These are phyloP conservation scores for Heliornis fulica DNA, from an alignment of 2,113 vertebrate species.

Conservation along the genomic window DNA sequence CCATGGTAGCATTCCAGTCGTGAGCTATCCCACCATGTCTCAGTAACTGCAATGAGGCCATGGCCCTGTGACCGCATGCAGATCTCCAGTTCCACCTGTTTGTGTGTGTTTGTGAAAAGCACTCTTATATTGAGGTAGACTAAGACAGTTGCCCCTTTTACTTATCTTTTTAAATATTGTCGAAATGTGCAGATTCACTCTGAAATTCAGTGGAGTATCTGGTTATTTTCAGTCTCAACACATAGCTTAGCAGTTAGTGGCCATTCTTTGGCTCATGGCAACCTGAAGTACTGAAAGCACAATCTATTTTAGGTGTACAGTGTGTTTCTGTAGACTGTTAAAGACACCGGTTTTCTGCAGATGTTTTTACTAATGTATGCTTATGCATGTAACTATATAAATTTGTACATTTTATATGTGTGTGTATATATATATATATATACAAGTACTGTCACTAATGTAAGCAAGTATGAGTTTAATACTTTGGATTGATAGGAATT, in stretches of 20 bases:
- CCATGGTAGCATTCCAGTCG: no score
- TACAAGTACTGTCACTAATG: background rate
- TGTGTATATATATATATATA: no score
- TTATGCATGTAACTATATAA: rapidly evolving
- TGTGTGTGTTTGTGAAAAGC: no score
- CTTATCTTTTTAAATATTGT: background rate
- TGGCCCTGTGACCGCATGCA: no score
- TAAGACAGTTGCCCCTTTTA: background rate
- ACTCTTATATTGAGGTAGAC: background rate
- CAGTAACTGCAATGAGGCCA: no score
- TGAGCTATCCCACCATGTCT: no score
- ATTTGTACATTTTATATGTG: no score
- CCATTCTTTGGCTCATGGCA: background rate
- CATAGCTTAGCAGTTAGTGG: background rate
- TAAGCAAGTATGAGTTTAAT: background rate
- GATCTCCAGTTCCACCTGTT: no score
- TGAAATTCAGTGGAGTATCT: background rate
- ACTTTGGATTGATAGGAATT: background rate
- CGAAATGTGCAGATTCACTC: background rate
- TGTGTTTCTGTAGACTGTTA: background rate
- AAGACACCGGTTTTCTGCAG: background rate
- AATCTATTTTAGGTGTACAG: background rate
- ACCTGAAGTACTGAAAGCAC: background rate
- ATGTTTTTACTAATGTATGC: background rate
- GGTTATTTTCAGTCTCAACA: background rate